phyloP scores from a whole-genome alignment of 2,113 vertebrate species.

The Podarcis cretensis region DNA sequence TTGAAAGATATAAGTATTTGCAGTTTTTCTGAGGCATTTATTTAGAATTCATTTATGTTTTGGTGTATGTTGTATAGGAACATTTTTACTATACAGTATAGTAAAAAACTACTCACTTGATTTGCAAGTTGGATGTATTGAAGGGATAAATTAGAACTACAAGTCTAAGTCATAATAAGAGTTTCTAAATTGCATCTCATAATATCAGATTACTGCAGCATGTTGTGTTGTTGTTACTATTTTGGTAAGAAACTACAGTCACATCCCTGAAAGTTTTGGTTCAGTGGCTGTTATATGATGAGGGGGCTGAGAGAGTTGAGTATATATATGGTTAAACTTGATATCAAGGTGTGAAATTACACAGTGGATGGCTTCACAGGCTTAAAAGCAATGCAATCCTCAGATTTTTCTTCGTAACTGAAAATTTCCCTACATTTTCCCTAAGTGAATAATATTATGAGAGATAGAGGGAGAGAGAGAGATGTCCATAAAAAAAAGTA shows the following conservation, averaged over 20 bases:
- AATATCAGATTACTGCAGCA: background rate
- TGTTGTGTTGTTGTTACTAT: background rate
- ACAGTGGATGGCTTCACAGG: background rate
- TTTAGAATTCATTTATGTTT: background rate
- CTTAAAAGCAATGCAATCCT: background rate
- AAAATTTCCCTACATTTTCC: background rate
- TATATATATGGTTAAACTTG: background rate
- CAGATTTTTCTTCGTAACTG: background rate
- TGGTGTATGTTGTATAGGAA: background rate
- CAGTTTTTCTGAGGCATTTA: background rate
- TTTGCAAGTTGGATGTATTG: background rate
- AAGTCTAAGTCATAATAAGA: background rate
- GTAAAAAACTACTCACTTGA: background rate
- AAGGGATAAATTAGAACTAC: background rate
- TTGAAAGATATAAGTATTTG: background rate
- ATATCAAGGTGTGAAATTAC: background rate
- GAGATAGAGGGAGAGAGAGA: too few species aligned
- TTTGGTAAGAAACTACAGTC: background rate
- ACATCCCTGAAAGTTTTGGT: background rate
- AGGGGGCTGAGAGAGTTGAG: background rate
- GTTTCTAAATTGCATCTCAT: background rate
- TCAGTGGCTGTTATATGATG: background rate
- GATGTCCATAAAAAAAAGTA: too few species aligned
- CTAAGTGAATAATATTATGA: too few species aligned
- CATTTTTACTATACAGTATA: background rate